These are phyloP conservation scores for Anagyrus pseudococci DNA, from an alignment of 2,888 invertebrate species.

Conservation along the genomic window DNA sequence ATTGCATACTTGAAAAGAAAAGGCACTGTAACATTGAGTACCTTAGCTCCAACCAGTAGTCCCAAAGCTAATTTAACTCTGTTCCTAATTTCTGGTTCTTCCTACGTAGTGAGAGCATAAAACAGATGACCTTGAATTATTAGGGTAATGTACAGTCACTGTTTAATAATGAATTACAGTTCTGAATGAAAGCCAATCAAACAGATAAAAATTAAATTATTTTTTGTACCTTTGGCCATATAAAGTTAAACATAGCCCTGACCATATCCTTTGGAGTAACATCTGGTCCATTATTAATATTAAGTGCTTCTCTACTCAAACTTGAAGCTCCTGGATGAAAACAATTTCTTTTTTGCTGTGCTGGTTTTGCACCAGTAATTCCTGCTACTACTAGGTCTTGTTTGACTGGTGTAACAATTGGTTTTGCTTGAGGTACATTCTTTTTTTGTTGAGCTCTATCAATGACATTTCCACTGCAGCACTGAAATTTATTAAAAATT, in stretches of 20 bases:
- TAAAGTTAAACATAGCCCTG: constrained; percentile 85
- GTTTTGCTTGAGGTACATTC: constrained; percentile 54
- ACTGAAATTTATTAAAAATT: no score
- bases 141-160: no score
- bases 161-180: no score
- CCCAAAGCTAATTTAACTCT: constrained; percentile 86
- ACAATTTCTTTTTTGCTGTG: constrained; percentile 75
- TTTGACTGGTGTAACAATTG: constrained; percentile 54
- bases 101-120: constrained; percentile 60
- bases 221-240: constrained; percentile 88
- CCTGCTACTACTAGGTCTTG: constrained; percentile 50
- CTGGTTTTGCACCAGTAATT: constrained; percentile 57
- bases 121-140: constrained; percentile 26
- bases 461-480: constrained; percentile 56
- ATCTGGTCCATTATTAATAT: constrained; percentile 66
- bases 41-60: constrained; percentile 81
- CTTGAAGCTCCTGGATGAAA: constrained; percentile 88
- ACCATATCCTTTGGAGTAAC: constrained; percentile 82
- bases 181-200: constrained; percentile 23
- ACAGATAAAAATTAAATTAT: constrained; percentile 17
- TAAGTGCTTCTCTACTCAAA: constrained; percentile 71
- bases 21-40: constrained; percentile 91
- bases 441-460: constrained; percentile 57
- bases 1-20: constrained; percentile 95
- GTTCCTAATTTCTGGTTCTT: constrained; percentile 75